Conservation (phyloP, 2,113 vertebrate species). For the Tylochromis polylepis region DNA sequence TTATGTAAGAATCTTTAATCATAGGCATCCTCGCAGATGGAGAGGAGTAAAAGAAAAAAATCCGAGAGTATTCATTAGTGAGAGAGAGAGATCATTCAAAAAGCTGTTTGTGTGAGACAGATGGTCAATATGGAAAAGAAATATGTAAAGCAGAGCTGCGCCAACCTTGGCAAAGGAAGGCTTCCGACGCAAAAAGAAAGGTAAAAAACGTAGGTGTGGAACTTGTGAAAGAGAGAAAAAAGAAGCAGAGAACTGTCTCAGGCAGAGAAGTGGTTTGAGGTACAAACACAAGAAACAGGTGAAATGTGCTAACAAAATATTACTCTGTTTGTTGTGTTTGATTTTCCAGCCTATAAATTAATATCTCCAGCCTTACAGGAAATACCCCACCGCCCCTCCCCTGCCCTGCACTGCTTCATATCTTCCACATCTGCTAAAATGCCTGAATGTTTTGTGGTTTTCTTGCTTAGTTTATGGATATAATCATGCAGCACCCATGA, state of each 20-base stretch:
- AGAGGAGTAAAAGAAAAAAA: slow-evolving; percentile 33
- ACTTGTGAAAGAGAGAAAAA: not conserved
- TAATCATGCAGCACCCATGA: not conserved
- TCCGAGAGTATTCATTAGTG: slow-evolving; percentile 35
- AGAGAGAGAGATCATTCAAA: slow-evolving; percentile 20
- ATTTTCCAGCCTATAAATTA: not conserved
- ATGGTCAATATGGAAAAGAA: slow-evolving; percentile 58
- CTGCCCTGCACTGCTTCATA: not conserved
- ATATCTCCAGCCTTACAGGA: not conserved
- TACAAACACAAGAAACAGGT: not conserved
- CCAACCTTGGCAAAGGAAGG: slow-evolving; percentile 37
- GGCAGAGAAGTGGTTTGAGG: not conserved
- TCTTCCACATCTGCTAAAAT: not conserved
- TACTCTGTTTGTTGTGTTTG: not conserved
- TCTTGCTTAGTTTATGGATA: not conserved
- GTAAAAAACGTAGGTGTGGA: not conserved
- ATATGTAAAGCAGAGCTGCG: slow-evolving; percentile 26
- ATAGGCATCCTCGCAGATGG: slow-evolving; percentile 46
- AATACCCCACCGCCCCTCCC: not conserved
- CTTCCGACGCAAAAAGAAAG: not conserved
- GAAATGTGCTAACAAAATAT: not conserved
- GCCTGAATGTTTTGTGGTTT: not conserved
- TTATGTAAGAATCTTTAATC: slow-evolving; percentile 45
- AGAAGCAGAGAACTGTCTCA: not conserved
- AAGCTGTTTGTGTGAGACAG: slow-evolving; percentile 49